Evolutionary conservation across 2,888 invertebrate genomes (phyloP).

Genomic region (Scaptodrosophila latifasciaeformis): DNA sequence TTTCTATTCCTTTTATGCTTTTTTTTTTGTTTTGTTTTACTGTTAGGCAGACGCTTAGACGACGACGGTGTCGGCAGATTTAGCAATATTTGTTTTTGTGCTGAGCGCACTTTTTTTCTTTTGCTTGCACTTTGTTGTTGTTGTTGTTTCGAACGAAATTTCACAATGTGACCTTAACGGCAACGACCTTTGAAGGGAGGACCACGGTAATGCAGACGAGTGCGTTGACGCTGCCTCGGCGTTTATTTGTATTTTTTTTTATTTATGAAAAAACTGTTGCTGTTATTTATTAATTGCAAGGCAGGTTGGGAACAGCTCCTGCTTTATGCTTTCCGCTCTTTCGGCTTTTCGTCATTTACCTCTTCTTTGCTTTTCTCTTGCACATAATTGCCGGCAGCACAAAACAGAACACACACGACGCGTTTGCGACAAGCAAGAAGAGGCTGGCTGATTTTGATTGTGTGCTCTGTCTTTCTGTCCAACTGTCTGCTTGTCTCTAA

Average conservation of each 20-base stretch:
- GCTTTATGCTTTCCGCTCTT: conserved; percentile 15
- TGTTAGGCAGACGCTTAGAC: conserved; percentile 37
- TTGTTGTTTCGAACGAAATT: conserved; percentile 2
- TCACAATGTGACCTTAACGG: conserved; percentile 49
- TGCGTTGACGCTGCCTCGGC: no score
- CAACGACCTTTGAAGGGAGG: conserved; percentile 50
- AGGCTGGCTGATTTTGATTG: conserved; percentile 28
- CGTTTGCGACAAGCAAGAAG: conserved; percentile 16
- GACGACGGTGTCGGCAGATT: conserved; percentile 10
- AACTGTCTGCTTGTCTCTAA: conserved; percentile 26
- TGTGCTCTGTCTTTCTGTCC: conserved; percentile 9
- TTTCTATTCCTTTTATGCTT: no score
- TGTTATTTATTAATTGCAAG: conserved; percentile 41
- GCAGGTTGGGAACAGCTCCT: conserved; percentile 12
- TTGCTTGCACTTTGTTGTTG: conserved; percentile 35
- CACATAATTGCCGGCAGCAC: conserved; percentile 19
- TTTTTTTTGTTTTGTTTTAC: conserved; percentile 33
- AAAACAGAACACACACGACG: conserved; percentile 32
- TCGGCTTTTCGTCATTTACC: conserved; percentile 4
- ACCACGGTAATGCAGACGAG: conserved; percentile 3
- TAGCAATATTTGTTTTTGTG: conserved; percentile 6
- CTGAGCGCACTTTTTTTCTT: conserved; percentile 24
- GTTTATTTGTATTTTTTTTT: conserved; percentile 27
- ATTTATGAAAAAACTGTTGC: conserved; percentile 41
- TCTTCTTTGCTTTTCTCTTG: conserved; percentile 22